These are phyloP conservation scores for Bos javanicus DNA, from an alignment of 2,113 vertebrate genomes.

Conservation along the genomic window DNA sequence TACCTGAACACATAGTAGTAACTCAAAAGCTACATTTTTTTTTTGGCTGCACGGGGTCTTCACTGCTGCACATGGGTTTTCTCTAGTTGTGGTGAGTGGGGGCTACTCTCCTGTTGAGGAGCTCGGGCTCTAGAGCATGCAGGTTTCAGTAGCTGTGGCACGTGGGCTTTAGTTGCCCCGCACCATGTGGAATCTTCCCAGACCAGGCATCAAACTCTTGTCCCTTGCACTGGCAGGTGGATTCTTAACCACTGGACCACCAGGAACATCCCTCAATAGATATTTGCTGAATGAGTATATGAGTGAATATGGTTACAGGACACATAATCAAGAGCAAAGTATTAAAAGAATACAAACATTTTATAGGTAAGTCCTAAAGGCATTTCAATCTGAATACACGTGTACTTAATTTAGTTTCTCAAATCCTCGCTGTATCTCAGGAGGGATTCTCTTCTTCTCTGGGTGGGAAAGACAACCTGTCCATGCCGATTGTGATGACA, in stretches of 20 bases:
- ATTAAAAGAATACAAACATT: neutral
- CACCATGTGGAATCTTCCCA: neutral
- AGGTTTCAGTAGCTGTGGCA: neutral
- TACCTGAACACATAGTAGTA: neutral
- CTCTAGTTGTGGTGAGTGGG: neutral
- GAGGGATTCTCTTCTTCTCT: neutral
- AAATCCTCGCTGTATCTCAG: neutral
- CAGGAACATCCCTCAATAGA: neutral
- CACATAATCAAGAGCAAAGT: neutral
- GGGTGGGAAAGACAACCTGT: neutral
- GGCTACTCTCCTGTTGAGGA: neutral
- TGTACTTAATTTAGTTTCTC: neutral
- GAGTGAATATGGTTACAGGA: neutral
- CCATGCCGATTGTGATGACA: neutral
- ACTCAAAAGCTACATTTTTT: neutral
- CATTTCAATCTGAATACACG: neutral
- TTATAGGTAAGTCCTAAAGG: neutral
- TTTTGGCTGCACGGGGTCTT: neutral
- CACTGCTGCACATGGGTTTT: accelerated
- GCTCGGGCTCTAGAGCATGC: neutral
- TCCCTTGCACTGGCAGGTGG: neutral
- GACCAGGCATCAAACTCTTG: neutral
- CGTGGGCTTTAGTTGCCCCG: neutral
- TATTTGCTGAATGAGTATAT: neutral
- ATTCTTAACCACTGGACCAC: neutral